phyloP scores from a whole-genome alignment of 2,888 invertebrate species.

The Drosophila barbarae region DNA sequence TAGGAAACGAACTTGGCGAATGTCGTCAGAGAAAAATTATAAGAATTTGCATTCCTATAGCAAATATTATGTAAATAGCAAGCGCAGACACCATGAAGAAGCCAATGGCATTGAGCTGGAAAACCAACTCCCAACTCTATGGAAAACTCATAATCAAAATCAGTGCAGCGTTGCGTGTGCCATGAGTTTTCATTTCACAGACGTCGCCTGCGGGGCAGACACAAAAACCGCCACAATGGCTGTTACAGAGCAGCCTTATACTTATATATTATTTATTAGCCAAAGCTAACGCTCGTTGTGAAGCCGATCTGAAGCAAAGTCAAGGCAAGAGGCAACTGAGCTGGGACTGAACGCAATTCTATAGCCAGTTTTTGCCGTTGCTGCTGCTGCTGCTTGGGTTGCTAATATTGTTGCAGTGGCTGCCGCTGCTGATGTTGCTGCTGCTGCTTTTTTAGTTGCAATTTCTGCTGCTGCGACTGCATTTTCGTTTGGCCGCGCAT shows the following conservation, averaged over 20 bases:
- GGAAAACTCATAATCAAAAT: conserved; percentile 38
- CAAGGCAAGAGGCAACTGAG: conserved; percentile 59
- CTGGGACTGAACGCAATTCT: conserved; percentile 41
- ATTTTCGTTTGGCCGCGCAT: conserved; percentile 36
- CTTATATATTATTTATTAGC: conserved; percentile 9
- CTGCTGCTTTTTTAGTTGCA: conserved; percentile 20
- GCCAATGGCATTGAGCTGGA: conserved; percentile 41
- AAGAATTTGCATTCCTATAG: conserved; percentile 30
- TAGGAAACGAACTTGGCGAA: conserved; percentile 21
- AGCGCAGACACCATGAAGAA: conserved; percentile 37
- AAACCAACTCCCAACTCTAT: conserved; percentile 17
- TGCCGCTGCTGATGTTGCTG: not conserved
- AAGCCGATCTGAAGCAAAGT: conserved; percentile 48
- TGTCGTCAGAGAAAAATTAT: conserved; percentile 8
- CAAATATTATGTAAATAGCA: conserved; percentile 31
- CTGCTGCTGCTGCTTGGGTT: conserved; percentile 10
- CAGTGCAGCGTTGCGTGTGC: conserved; percentile 65
- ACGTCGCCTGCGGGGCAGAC: conserved; percentile 24
- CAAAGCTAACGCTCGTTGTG: conserved; percentile 32
- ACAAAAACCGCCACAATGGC: conserved; percentile 11
- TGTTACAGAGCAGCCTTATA: not conserved
- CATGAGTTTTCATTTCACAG: conserved; percentile 40
- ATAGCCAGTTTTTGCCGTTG: conserved; percentile 38
- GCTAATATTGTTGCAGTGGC: conserved; percentile 13
- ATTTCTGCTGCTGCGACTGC: conserved; percentile 35